Evolutionary conservation across 2,797 vertebrate genomes (phyloP).

Genomic region (Amniataba percoides): DNA sequence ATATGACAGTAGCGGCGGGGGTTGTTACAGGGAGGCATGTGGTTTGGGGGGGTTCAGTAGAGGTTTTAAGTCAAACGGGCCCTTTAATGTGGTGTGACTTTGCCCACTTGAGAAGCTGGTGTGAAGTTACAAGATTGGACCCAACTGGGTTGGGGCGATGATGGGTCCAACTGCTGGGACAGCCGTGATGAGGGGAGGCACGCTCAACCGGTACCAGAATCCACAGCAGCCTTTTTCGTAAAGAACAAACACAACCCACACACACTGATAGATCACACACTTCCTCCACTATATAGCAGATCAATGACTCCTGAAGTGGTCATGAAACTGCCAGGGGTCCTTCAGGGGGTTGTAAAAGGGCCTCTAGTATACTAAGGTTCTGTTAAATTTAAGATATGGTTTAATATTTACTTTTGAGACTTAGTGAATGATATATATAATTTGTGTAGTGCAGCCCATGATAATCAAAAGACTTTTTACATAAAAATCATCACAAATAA

Average conservation of each 20-base stretch:
- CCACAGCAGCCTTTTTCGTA: constrained; percentile 33
- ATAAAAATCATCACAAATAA: not conserved
- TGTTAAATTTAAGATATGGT: constrained; percentile 22
- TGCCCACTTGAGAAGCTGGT: constrained; percentile 84
- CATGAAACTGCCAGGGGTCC: constrained; percentile 29
- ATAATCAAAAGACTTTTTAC: not conserved
- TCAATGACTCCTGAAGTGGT: constrained; percentile 47
- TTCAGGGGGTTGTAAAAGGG: constrained; percentile 7
- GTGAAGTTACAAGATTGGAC: constrained; percentile 82
- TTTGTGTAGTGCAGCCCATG: not conserved
- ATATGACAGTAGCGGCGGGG: constrained; percentile 79
- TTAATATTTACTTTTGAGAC: constrained; percentile 1
- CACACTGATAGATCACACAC: constrained; percentile 56
- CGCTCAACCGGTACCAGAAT: constrained; percentile 83
- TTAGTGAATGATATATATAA: not conserved
- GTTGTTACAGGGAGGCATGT: constrained; percentile 57
- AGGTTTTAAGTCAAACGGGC: constrained; percentile 64
- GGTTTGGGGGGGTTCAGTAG: constrained; percentile 66
- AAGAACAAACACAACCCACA: constrained; percentile 32
- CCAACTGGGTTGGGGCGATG: constrained; percentile 72
- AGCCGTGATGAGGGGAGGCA: constrained; percentile 59
- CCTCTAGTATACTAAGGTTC: not conserved
- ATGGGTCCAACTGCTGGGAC: constrained; percentile 68
- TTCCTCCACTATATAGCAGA: constrained; percentile 40
- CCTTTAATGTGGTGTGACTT: constrained; percentile 84